Percentiles rank a stretch among this genome's conserved stretches.
These are phyloP conservation scores for Venusia cambrica DNA, from an alignment of 2,888 invertebrate species.

Conservation along the genomic window DNA sequence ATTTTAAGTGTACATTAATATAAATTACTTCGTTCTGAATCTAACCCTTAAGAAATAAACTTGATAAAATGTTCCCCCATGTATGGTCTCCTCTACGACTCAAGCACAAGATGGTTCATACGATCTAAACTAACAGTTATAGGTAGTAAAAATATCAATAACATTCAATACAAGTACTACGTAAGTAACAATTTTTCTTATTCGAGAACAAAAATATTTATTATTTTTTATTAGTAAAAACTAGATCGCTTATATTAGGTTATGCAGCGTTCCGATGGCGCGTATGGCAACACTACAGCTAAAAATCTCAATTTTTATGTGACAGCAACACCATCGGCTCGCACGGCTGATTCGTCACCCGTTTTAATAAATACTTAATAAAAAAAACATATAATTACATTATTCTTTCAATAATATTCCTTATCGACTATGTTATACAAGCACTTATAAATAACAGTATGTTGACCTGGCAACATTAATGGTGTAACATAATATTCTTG, in stretches of 20 bases:
- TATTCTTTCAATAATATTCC: slow-evolving; percentile 66
- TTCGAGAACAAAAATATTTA: slow-evolving; percentile 74
- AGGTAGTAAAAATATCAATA: slow-evolving; percentile 71
- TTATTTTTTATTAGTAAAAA: slow-evolving; percentile 71
- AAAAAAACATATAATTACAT: slow-evolving; percentile 58
- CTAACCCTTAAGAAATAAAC: slow-evolving; percentile 73
- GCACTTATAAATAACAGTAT: slow-evolving; percentile 55
- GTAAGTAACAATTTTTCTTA: slow-evolving; percentile 66
- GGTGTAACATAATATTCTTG: slow-evolving; percentile 45
- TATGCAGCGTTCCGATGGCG: slow-evolving; percentile 59
- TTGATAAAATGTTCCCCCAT: slow-evolving; percentile 73
- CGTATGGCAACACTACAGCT: slow-evolving; percentile 57
- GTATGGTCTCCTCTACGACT: slow-evolving; percentile 50
- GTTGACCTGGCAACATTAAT: slow-evolving; percentile 52
- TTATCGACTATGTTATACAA: slow-evolving; percentile 74
- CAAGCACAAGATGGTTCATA: slow-evolving; percentile 61
- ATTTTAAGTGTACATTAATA: slow-evolving; percentile 70
- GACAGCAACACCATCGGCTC: slow-evolving; percentile 47
- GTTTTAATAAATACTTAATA: slow-evolving; percentile 74
- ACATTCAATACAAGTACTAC: slow-evolving; percentile 68
- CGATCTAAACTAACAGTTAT: slow-evolving; percentile 55
- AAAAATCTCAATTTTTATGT: slow-evolving; percentile 49
- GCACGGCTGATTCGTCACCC: slow-evolving; percentile 53
- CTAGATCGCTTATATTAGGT: slow-evolving; percentile 66
- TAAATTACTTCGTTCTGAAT: slow-evolving; percentile 75